A percentile compares a stretch with the other conserved stretches of the same genome.
phyloP scores from a whole-genome alignment of 2,113 vertebrate genomes.

The Phrynosoma blainvillii region DNA sequence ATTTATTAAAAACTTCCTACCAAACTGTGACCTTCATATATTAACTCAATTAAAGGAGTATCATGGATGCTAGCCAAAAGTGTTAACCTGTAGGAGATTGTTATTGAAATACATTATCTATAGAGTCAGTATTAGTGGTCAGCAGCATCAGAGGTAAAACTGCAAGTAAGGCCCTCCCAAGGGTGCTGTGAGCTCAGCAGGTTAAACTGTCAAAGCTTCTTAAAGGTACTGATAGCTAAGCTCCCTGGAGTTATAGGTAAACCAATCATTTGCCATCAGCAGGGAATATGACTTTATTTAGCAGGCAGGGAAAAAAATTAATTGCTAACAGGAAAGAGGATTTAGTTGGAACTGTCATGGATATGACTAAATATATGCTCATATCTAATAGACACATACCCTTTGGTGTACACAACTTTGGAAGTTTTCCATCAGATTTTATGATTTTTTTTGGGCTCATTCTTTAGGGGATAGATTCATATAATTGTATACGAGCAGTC shows the following conservation, averaged over 20 bases:
- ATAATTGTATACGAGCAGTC: not conserved
- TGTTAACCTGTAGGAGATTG: slow-evolving; percentile 79
- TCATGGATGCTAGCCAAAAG: slow-evolving; percentile 65
- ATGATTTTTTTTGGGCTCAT: slow-evolving; percentile 1
- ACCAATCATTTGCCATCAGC: slow-evolving; percentile 90
- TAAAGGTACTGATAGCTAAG: slow-evolving; percentile 87
- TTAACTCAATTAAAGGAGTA: slow-evolving; percentile 76
- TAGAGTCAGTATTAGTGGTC: slow-evolving; percentile 82
- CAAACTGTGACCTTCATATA: slow-evolving; percentile 68
- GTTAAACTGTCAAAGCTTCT: slow-evolving; percentile 92
- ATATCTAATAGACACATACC: slow-evolving; percentile 30
- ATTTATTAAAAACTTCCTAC: slow-evolving; percentile 73
- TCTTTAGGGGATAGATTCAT: slow-evolving; percentile 22
- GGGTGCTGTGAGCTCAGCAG: slow-evolving; percentile 90
- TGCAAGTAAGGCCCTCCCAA: slow-evolving; percentile 82
- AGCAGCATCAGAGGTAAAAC: slow-evolving; percentile 85
- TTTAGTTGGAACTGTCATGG: slow-evolving; percentile 50
- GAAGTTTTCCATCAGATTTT: slow-evolving; percentile 24
- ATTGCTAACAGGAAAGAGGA: slow-evolving; percentile 58
- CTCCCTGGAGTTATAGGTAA: slow-evolving; percentile 88
- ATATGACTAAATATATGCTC: slow-evolving; percentile 27
- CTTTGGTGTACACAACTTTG: slow-evolving; percentile 4
- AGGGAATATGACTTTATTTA: slow-evolving; percentile 90
- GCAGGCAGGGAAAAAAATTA: slow-evolving; percentile 66
- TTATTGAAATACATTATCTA: slow-evolving; percentile 84